These are phyloP conservation scores for Acheta domesticus DNA, from an alignment of 2,888 invertebrate genomes.

Conservation along the genomic window DNA sequence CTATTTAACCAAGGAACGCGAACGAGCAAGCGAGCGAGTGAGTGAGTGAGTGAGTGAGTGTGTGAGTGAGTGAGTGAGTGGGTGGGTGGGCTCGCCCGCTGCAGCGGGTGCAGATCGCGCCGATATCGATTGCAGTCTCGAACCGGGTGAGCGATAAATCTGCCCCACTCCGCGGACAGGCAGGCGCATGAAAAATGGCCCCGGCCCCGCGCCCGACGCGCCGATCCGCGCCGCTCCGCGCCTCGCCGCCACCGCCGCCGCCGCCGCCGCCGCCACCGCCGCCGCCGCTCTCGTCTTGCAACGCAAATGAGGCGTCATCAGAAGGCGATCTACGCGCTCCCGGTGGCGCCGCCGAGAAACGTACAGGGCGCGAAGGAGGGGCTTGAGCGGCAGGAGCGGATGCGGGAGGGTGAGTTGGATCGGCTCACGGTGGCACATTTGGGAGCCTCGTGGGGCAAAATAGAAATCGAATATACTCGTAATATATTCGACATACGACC, in stretches of 20 bases:
- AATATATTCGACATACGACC: too few relatives aligned
- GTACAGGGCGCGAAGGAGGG: not conserved
- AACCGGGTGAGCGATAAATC: not conserved
- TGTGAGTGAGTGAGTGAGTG: too few relatives aligned
- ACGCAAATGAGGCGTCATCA: constrained; percentile 1
- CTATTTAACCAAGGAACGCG: too few relatives aligned
- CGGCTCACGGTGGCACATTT: too few relatives aligned
- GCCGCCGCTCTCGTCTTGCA: not conserved
- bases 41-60: too few relatives aligned
- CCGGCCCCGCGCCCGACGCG: not conserved
- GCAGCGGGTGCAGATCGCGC: not conserved
- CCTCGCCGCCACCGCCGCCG: too few relatives aligned
- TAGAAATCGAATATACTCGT: too few relatives aligned
- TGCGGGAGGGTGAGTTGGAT: not conserved
- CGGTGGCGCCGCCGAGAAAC: not conserved
- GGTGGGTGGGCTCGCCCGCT: too few relatives aligned
- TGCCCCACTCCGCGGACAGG: not conserved
- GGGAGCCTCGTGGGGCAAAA: too few relatives aligned
- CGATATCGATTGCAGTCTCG: constrained; percentile 3
- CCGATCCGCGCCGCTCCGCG: too few relatives aligned
- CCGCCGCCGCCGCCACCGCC: too few relatives aligned
- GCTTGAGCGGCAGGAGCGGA: not conserved
- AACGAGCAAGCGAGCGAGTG: too few relatives aligned
- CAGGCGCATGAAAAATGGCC: not conserved
- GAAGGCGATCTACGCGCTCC: not conserved